A percentile compares a stretch with the other conserved stretches of the same genome.
These are phyloP conservation scores for Eira barbara DNA, from an alignment of 2,113 vertebrate genomes.

Conservation along the genomic window DNA sequence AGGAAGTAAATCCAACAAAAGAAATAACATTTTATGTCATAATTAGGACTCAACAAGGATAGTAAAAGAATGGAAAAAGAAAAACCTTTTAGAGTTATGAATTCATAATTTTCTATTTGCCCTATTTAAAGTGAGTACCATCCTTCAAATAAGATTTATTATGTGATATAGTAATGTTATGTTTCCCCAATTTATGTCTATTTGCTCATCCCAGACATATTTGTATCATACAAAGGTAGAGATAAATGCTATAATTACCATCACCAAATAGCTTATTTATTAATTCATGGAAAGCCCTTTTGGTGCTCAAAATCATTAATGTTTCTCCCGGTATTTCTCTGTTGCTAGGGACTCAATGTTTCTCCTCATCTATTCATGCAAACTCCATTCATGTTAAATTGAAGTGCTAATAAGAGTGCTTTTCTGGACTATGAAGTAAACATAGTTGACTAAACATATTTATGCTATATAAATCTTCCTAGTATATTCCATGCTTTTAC, in stretches of 20 bases:
- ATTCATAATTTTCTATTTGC: constrained; percentile 15
- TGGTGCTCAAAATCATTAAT: not conserved
- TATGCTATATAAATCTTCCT: not conserved
- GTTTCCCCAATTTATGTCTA: not conserved
- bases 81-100: not conserved
- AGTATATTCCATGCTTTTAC: not conserved
- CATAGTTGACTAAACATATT: not conserved
- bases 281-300: not conserved
- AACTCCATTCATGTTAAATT: constrained; percentile 39
- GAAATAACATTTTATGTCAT: not conserved
- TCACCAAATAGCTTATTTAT: constrained; percentile 5
- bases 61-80: not conserved
- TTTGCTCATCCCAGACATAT: constrained; percentile 10
- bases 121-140: not conserved
- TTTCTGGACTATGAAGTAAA: not conserved
- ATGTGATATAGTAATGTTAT: not conserved
- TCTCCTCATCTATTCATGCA: not conserved
- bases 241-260: constrained; percentile 1
- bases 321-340: not conserved
- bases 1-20: not conserved
- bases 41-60: not conserved
- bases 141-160: constrained; percentile 23
- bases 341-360: not conserved
- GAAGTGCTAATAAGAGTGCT: not conserved
- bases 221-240: not conserved